A percentile compares a stretch with the other conserved stretches of the same genome.
Evolutionary conservation across 2,113 vertebrate genomes (phyloP).

Genomic region (Fregetta grallaria): DNA sequence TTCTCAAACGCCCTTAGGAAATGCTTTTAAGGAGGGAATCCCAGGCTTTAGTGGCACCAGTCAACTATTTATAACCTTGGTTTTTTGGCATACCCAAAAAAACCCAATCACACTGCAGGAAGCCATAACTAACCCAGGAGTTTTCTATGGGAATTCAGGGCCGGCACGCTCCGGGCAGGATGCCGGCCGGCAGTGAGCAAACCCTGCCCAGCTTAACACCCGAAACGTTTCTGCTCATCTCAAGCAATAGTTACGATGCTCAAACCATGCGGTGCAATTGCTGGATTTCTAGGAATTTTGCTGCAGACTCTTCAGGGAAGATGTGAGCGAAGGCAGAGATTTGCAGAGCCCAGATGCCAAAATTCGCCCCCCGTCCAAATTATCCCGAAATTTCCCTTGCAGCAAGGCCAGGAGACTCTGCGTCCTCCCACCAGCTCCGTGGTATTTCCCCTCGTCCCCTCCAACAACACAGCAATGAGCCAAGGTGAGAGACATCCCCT

Average conservation of each 20-base stretch:
- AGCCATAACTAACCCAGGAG: neutral
- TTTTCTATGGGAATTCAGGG: neutral
- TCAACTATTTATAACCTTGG: neutral
- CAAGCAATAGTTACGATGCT: neutral
- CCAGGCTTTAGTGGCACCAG: neutral
- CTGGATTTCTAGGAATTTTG: neutral
- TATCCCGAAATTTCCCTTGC: neutral
- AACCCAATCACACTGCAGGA: neutral
- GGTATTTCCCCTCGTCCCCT: neutral
- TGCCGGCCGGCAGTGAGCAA: neutral
- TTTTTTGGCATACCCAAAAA: neutral
- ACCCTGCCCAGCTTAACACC: rapidly evolving
- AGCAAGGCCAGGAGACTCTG: neutral
- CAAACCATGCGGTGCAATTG: rapidly evolving
- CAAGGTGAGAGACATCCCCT: neutral
- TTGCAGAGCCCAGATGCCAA: neutral
- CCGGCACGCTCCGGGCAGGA: neutral
- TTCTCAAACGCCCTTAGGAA: neutral
- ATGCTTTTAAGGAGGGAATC: neutral
- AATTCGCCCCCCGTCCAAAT: neutral
- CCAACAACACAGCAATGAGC: neutral
- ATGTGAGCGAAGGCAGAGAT: rapidly evolving
- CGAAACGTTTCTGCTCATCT: neutral
- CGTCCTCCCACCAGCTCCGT: neutral
- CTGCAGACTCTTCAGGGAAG: neutral